phyloP scores from a whole-genome alignment of 1,140 invertebrate genomes.

The Drosophila tristis region DNA sequence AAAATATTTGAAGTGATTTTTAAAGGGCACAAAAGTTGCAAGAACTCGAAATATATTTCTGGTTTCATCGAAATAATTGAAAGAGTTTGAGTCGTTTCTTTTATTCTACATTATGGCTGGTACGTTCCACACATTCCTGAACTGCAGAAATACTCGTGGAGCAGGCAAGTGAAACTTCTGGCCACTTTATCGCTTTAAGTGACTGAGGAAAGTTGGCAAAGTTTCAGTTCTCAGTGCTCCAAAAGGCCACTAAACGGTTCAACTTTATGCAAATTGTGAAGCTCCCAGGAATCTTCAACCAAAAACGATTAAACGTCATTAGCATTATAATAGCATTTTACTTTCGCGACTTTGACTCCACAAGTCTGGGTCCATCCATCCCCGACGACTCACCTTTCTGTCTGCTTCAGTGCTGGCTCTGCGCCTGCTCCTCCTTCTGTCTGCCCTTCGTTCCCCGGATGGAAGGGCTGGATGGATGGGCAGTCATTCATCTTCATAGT shows the following conservation, averaged over 20 bases:
- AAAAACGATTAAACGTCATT: conserved; percentile 67
- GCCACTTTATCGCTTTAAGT: no score
- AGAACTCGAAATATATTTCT: neutral
- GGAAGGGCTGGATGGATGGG: conserved; percentile 21
- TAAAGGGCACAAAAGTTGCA: neutral
- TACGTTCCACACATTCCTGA: no score
- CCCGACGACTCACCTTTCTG: neutral
- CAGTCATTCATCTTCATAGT: conserved; percentile 51
- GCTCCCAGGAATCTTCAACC: conserved; percentile 16
- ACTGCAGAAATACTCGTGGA: no score
- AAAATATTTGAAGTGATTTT: conserved; percentile 22
- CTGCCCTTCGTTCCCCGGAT: neutral
- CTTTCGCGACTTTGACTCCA: conserved; percentile 43
- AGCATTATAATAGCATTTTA: conserved; percentile 60
- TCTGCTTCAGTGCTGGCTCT: neutral
- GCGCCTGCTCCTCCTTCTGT: neutral
- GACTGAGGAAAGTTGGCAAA: neutral
- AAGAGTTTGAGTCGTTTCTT: no score
- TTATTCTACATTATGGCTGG: no score
- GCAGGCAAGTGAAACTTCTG: no score
- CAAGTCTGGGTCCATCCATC: conserved; percentile 2
- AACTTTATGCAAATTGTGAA: conserved; percentile 60
- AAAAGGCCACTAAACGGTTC: conserved; percentile 23
- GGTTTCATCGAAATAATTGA: neutral
- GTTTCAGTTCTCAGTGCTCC: neutral